Conservation (phyloP, 1,140 invertebrate genomes). For the Liolophura sinensis region DNA sequence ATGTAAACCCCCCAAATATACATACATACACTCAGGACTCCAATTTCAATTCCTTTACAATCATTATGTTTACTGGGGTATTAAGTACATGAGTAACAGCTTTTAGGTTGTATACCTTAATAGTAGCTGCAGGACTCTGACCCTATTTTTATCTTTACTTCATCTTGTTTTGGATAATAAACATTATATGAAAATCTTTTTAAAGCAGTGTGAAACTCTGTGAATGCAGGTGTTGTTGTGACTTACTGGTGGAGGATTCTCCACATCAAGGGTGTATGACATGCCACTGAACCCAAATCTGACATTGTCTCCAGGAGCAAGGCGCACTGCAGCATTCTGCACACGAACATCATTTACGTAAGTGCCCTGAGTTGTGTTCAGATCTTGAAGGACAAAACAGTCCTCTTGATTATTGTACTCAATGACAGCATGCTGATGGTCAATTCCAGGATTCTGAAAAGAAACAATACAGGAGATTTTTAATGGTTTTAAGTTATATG, state of each 20-base stretch:
- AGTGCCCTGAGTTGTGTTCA: constrained; percentile 57
- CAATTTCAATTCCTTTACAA: too few relatives aligned
- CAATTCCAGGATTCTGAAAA: constrained; percentile 44
- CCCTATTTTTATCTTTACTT: neutral
- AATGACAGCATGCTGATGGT: constrained; percentile 56
- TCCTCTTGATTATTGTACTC: constrained; percentile 56
- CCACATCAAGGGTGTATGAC: constrained; percentile 46
- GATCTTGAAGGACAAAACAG: constrained; percentile 56
- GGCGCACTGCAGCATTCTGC: constrained; percentile 57
- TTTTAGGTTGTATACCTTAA: neutral
- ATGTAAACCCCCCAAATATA: too few relatives aligned
- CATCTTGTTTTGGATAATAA: neutral
- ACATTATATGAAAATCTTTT: neutral
- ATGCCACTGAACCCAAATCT: constrained; percentile 53
- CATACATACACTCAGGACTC: too few relatives aligned
- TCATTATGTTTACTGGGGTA: too few relatives aligned
- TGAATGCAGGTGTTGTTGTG: neutral
- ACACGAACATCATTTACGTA: constrained; percentile 58
- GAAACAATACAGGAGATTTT: constrained; percentile 9
- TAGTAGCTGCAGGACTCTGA: too few relatives aligned
- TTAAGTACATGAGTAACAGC: neutral
- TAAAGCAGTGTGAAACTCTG: neutral
- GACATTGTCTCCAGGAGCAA: constrained; percentile 54
- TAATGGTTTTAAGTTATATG: neutral
- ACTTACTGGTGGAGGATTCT: constrained; percentile 39